Evolutionary conservation across 2,797 vertebrate genomes (phyloP).

Genomic region (Phataginus tricuspis): DNA sequence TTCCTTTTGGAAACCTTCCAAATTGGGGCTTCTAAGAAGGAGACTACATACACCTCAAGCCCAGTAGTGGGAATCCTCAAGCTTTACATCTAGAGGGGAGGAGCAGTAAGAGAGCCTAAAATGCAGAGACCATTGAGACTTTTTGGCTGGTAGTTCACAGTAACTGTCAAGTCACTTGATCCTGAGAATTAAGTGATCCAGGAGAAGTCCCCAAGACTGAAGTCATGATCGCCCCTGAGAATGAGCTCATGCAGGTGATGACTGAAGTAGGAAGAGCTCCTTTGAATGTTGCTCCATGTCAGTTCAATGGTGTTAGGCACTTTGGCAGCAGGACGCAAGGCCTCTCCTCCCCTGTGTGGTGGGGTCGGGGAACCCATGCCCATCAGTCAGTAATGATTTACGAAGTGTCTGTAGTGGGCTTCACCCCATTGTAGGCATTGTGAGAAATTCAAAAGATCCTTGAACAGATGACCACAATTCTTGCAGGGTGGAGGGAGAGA

Average conservation of each 20-base stretch:
- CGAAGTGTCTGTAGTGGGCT: background rate
- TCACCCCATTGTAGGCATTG: background rate
- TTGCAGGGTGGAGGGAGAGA: rapidly evolving
- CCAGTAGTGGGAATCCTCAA: background rate
- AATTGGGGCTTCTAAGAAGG: background rate
- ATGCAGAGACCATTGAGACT: background rate
- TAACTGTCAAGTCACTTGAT: background rate
- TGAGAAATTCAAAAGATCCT: background rate
- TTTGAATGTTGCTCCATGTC: background rate
- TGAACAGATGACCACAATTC: background rate
- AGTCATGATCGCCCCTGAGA: background rate
- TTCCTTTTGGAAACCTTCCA: background rate
- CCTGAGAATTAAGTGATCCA: background rate
- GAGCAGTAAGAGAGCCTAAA: background rate
- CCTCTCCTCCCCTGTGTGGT: background rate
- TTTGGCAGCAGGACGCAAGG: background rate
- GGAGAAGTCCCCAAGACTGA: background rate
- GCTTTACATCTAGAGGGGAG: background rate
- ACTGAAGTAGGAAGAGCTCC: background rate
- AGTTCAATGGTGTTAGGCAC: background rate
- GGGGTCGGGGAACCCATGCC: background rate
- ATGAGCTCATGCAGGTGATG: background rate
- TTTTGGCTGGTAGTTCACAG: background rate
- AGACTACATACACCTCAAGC: background rate
- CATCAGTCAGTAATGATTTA: background rate